These are phyloP conservation scores for Tauraco erythrolophus DNA, from an alignment of 2,113 vertebrate genomes.

Conservation along the genomic window DNA sequence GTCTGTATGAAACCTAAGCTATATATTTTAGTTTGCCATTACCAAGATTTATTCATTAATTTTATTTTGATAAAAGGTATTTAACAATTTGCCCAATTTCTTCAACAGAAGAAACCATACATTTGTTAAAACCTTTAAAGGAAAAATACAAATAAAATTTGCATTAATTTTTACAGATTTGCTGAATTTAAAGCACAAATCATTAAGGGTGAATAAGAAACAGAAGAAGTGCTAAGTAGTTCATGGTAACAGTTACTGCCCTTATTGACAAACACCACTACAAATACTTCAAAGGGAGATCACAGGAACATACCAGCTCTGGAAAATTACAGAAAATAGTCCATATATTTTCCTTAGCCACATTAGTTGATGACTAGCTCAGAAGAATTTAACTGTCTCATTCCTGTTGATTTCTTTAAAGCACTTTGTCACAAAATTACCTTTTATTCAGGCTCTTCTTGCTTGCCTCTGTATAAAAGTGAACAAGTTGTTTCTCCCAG, in stretches of 20 bases:
- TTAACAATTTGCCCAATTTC: background rate
- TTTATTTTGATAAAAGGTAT: background rate
- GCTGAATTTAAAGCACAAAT: background rate
- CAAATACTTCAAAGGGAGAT: background rate
- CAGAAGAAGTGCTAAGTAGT: background rate
- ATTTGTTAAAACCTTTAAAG: background rate
- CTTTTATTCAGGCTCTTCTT: background rate
- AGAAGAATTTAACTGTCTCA: background rate
- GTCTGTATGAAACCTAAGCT: background rate
- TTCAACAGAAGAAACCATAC: background rate
- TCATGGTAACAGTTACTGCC: background rate
- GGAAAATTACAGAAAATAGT: background rate
- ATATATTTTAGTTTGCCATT: background rate
- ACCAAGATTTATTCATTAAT: background rate
- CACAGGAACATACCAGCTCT: fast-evolving
- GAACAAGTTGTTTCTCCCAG: background rate
- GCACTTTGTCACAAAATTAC: background rate
- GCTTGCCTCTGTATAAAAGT: background rate
- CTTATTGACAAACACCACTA: background rate
- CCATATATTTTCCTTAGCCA: background rate
- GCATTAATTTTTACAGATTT: background rate
- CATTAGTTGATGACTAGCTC: background rate
- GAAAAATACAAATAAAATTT: background rate
- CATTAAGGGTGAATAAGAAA: background rate
- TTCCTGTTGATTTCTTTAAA: background rate